Conservation (phyloP, 2,797 vertebrate genomes). For the Danio jaintianensis region DNA sequence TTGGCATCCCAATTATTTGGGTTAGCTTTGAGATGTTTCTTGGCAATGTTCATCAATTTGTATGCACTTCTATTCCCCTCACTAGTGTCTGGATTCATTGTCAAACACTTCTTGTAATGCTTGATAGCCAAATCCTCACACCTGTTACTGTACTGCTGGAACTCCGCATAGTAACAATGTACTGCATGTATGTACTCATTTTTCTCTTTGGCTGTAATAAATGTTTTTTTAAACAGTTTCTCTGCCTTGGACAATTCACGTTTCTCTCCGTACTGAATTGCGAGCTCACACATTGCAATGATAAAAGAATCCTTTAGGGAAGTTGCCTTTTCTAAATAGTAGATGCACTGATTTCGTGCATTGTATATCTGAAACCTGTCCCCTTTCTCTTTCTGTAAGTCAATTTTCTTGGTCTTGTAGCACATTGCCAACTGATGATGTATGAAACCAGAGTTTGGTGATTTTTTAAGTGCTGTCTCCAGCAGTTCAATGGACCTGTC, state of each 20-base stretch:
- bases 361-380: slow-evolving; percentile 31
- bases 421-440: slow-evolving; percentile 81
- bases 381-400: slow-evolving; percentile 43
- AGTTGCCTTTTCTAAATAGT: slow-evolving; percentile 69
- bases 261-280: slow-evolving; percentile 62
- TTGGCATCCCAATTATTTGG: slow-evolving; percentile 62
- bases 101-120: slow-evolving; percentile 70
- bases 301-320: slow-evolving; percentile 65
- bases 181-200: slow-evolving; percentile 59
- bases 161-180: slow-evolving; percentile 67
- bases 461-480: slow-evolving; percentile 65
- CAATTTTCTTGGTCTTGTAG: slow-evolving; percentile 63
- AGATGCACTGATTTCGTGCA: slow-evolving; percentile 62
- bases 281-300: slow-evolving; percentile 69
- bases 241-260: slow-evolving; percentile 70
- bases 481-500: slow-evolving; percentile 71
- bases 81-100: slow-evolving; percentile 49
- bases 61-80: slow-evolving; percentile 38
- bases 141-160: slow-evolving; percentile 63
- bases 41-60: slow-evolving; percentile 63
- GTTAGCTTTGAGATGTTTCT: slow-evolving; percentile 45
- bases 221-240: slow-evolving; percentile 67
- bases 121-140: slow-evolving; percentile 68
- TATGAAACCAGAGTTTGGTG: slow-evolving; percentile 68
- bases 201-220: slow-evolving; percentile 54